Base-by-base conservation (phyloP, 2,113 vertebrate genomes). In the Lota lota region DNA sequence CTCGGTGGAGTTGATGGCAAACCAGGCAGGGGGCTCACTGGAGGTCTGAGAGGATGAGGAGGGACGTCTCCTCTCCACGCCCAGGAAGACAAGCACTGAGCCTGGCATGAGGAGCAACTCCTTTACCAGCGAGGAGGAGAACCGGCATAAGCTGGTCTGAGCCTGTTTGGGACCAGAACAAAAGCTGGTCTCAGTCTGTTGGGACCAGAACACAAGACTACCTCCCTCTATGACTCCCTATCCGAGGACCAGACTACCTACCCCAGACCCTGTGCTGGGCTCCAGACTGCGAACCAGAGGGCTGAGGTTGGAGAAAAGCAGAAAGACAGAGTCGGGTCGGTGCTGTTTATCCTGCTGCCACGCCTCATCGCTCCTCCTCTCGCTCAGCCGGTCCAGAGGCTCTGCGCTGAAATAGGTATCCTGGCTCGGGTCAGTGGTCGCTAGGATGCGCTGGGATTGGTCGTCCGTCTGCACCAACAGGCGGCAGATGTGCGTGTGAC, bases 361-460 rank as follows among this genome's bases (percentile, higher is more conserved):
- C 4, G 72, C 61, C 0, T 61, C 64, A 79, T 97, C 94, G 1
- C 75, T 89, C 85, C 97, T 93, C 87, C 93, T 97, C 72, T 90
- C 90, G 62, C 94, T 95, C 74, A 87, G 92, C 54, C 95, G 93
- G 85, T 97, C 91, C 74, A 99, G 86, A 62, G 92, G 90, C 6
- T 94, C 94, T 62, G 79, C 86, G 80, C 91, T 87, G 87, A 98
- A 99, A 90, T 93, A 98, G 87, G 93, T 95, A 60, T 93, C 93
- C 76, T 77, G 80, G 60, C 85, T 91, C 7, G 74, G 22, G 22
- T 73, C 74, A 0, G 67, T 20, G 58, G 54, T 80, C 53, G 79
- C 85, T 70, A 93, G 80, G 74, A 91, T 77, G 19, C 53, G 75
- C 74, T 65, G 88, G 18, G 68, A 80, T 16, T 76, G 66, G 22